Evolutionary conservation across 1,140 invertebrate genomes (phyloP).

Genomic region (Drosophila sulfurigaster): DNA sequence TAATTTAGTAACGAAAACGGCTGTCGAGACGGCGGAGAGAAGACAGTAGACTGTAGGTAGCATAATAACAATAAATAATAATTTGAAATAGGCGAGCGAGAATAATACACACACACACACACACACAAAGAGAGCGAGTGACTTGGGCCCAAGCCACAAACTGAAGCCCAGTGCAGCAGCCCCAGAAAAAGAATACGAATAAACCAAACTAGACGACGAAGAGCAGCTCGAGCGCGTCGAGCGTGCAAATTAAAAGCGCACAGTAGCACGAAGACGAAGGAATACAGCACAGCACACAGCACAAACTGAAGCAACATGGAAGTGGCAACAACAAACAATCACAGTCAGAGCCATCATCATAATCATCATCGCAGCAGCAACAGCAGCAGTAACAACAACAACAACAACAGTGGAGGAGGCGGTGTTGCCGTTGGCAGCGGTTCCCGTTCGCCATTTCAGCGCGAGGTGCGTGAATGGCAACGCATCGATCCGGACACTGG

Average conservation of each 20-base stretch:
- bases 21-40: slow-evolving; percentile 17
- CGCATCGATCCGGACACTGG: slow-evolving; percentile 84
- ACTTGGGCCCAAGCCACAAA: slow-evolving; percentile 32
- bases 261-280: slow-evolving; percentile 70
- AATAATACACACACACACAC: not conserved
- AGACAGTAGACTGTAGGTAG: slow-evolving; percentile 39
- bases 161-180: slow-evolving; percentile 38
- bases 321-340: slow-evolving; percentile 83
- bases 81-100: slow-evolving; percentile 77
- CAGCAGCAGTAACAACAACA: slow-evolving; percentile 14
- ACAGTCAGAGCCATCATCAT: slow-evolving; percentile 75
- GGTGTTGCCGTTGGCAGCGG: slow-evolving; percentile 38
- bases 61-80: slow-evolving; percentile 83
- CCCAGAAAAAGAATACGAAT: slow-evolving; percentile 20
- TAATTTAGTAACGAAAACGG: slow-evolving; percentile 81
- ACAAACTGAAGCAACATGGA: slow-evolving; percentile 58
- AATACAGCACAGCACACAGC: slow-evolving; percentile 16
- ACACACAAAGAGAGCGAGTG: slow-evolving; percentile 25
- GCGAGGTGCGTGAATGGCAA: slow-evolving; percentile 85
- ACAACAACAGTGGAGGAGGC: slow-evolving; percentile 1
- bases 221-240: slow-evolving; percentile 71
- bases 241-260: slow-evolving; percentile 83
- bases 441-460: slow-evolving; percentile 80
- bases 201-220: not conserved
- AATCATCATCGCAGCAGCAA: slow-evolving; percentile 46